These are phyloP conservation scores for Galagoides demidoff DNA, from an alignment of 2,797 vertebrate species.

Conservation along the genomic window DNA sequence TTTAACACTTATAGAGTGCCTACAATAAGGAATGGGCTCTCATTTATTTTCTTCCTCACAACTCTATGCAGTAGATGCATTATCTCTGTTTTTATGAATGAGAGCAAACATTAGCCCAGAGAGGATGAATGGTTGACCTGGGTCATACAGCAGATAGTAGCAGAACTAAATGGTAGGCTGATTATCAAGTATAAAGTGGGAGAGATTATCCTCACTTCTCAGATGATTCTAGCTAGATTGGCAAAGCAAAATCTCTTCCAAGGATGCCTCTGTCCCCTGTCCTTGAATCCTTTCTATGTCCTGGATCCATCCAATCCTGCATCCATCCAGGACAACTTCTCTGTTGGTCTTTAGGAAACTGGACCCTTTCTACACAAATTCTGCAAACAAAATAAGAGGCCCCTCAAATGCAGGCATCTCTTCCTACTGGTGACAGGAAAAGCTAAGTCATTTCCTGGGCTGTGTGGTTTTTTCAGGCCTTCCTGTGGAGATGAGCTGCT, in stretches of 20 bases:
- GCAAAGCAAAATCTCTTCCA: conserved; percentile 27
- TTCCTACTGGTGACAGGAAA: conserved; percentile 10
- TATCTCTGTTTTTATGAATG: conserved; percentile 1
- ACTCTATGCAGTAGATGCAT: not conserved
- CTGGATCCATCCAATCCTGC: not conserved
- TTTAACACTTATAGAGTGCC: conserved; percentile 15
- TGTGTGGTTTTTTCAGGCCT: not conserved
- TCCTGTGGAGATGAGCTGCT: not conserved
- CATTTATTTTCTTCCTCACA: conserved; percentile 11
- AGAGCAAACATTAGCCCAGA: not conserved
- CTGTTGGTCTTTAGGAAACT: not conserved
- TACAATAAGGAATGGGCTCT: not conserved
- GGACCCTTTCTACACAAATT: not conserved
- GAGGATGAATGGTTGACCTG: not conserved
- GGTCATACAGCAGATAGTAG: not conserved
- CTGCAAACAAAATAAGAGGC: not conserved
- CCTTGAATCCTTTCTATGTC: not conserved
- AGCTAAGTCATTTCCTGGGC: not conserved
- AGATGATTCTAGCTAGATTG: conserved; percentile 33
- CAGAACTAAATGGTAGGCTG: not conserved
- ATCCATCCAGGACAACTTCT: not conserved
- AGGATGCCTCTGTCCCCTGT: not conserved
- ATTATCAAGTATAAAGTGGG: not conserved
- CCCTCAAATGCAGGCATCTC: not conserved
- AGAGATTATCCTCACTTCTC: conserved; percentile 30